Percentiles rank a stretch among this genome's conserved stretches.
Evolutionary conservation across 2,888 invertebrate species (phyloP).

Genomic region (Andrena haemorrhoa): DNA sequence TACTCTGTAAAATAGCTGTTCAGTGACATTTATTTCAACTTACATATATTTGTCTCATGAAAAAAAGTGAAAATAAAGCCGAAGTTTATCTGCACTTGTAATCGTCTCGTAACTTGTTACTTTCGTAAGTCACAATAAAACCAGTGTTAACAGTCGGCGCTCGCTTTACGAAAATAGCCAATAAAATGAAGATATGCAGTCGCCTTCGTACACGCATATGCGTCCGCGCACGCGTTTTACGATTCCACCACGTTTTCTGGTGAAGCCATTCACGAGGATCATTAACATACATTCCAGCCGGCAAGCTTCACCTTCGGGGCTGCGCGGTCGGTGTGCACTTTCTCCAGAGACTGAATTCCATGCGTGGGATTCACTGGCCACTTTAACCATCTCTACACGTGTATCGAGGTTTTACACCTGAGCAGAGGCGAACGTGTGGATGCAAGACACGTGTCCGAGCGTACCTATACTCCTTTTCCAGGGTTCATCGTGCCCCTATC

Average conservation of each 20-base stretch:
- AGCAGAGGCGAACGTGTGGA: conserved; percentile 16
- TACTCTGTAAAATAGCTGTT: too few relatives aligned
- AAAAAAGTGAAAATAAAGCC: too few relatives aligned
- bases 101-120: too few relatives aligned
- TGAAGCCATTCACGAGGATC: conserved; percentile 54
- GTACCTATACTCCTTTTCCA: conserved; percentile 6
- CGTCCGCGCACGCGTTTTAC: not conserved
- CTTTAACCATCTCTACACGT: conserved; percentile 27
- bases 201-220: not conserved
- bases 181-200: too few relatives aligned
- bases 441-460: conserved; percentile 33
- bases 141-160: too few relatives aligned
- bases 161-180: too few relatives aligned
- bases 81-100: too few relatives aligned
- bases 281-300: conserved; percentile 78
- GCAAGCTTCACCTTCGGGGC: conserved; percentile 74
- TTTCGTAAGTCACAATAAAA: too few relatives aligned
- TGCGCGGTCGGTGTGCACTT: conserved; percentile 74
- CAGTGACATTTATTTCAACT: too few relatives aligned
- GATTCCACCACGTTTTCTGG: conserved; percentile 1
- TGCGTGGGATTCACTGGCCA: conserved; percentile 71
- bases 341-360: conserved; percentile 76
- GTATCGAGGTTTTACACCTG: conserved; percentile 21
- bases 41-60: too few relatives aligned
- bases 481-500: not conserved